phyloP scores from a whole-genome alignment of 2,113 vertebrate genomes.

The Sus scrofa region T2T-Sscrofa CM000826.6:26374501-26375000 shows the following conservation, averaged over 20 bases:
- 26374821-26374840: background rate
- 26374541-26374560: slow-evolving; percentile 53
- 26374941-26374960: background rate
- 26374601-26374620: slow-evolving; percentile 24
- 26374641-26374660: slow-evolving; percentile 70
- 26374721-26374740: background rate
- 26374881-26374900: background rate
- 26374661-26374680: slow-evolving; percentile 57
- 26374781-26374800: background rate
- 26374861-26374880: background rate
- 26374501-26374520: slow-evolving; percentile 53
- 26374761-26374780: background rate
- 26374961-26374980: background rate
- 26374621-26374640: slow-evolving; percentile 46
- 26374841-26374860: background rate
- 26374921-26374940: background rate
- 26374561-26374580: background rate
- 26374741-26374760: slow-evolving; percentile 38
- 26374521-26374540: slow-evolving; percentile 54
- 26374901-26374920: background rate
- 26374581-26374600: slow-evolving; percentile 61
- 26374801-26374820: slow-evolving; percentile 25
- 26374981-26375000: background rate
- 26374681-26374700: slow-evolving; percentile 7
- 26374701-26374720: slow-evolving; percentile 52